Conservation (phyloP, 2,888 invertebrate genomes). For the Amblyteles armatorius region DNA sequence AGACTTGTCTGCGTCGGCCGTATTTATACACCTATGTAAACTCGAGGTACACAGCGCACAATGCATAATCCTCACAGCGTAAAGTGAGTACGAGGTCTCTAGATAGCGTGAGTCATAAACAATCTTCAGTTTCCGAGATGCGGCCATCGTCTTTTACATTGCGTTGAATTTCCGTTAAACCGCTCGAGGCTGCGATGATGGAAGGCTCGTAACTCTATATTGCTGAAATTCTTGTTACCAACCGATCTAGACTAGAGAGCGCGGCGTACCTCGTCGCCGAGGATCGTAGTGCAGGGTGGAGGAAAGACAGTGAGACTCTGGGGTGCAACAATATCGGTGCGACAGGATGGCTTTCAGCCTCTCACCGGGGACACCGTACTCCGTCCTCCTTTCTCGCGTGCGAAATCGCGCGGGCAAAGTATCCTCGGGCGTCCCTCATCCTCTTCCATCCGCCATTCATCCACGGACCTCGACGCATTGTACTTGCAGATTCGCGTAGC, state of each 20-base stretch:
- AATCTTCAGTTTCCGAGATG: constrained; percentile 10
- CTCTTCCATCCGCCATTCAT: constrained; percentile 31
- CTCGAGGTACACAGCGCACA: background rate
- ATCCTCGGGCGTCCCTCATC: constrained; percentile 18
- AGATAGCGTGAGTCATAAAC: background rate
- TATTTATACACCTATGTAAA: too few relatives aligned
- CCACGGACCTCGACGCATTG: constrained; percentile 6
- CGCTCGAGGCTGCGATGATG: background rate
- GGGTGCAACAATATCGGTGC: constrained; percentile 43
- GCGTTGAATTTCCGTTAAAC: constrained; percentile 14
- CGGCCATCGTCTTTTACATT: constrained; percentile 13
- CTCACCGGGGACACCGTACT: constrained; percentile 1
- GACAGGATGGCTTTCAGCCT: constrained; percentile 24
- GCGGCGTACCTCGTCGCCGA: background rate
- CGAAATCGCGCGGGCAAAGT: constrained; percentile 20
- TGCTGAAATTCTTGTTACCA: background rate
- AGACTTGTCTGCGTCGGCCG: too few relatives aligned
- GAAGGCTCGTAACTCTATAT: background rate
- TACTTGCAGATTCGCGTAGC: constrained; percentile 38
- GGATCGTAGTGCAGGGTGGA: background rate
- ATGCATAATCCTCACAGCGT: background rate
- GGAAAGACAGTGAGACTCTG: constrained; percentile 2
- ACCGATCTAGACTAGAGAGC: constrained; percentile 6
- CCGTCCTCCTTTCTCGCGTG: constrained; percentile 27
- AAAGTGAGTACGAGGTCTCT: background rate